A percentile compares a stretch with the other conserved stretches of the same genome.
These are phyloP conservation scores for Leptinotarsa tumamoca DNA, from an alignment of 2,888 invertebrate species.

Conservation along the genomic window DNA sequence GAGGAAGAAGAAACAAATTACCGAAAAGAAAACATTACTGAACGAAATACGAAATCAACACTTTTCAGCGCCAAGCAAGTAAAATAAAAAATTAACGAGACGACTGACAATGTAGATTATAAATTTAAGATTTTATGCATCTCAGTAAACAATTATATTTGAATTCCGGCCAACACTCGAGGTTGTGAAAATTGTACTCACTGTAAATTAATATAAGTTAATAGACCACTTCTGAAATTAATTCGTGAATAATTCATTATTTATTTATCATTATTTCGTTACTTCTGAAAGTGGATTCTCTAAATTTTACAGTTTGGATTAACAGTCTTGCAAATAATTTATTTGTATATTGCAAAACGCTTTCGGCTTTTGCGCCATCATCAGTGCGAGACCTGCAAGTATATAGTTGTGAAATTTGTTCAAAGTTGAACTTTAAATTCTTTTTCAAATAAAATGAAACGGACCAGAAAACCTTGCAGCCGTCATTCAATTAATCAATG, in stretches of 20 bases:
- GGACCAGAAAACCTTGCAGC: too few species aligned
- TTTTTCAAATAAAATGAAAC: too few species aligned
- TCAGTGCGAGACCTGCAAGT: too few species aligned
- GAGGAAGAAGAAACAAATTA: not conserved
- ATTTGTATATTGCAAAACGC: too few species aligned
- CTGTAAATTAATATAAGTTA: not conserved
- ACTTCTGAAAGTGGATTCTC: too few species aligned
- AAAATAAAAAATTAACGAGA: not conserved
- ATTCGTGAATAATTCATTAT: slow-evolving; percentile 8
- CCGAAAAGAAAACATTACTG: not conserved
- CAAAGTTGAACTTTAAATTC: too few species aligned
- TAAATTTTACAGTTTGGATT: too few species aligned
- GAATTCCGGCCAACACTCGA: not conserved
- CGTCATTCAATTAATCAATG: too few species aligned
- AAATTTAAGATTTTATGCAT: not conserved
- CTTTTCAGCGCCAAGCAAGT: not conserved
- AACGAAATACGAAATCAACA: slow-evolving; percentile 1
- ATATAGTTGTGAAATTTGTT: too few species aligned
- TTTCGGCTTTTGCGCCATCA: too few species aligned
- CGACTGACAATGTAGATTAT: slow-evolving; percentile 6
- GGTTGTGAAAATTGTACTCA: slow-evolving; percentile 2
- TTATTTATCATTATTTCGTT: not conserved
- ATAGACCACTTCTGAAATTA: not conserved
- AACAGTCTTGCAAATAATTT: too few species aligned
- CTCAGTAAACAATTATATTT: slow-evolving; percentile 9